Conservation (phyloP, 1,140 invertebrate genomes). For the Leptestheria dahalacensis region DNA sequence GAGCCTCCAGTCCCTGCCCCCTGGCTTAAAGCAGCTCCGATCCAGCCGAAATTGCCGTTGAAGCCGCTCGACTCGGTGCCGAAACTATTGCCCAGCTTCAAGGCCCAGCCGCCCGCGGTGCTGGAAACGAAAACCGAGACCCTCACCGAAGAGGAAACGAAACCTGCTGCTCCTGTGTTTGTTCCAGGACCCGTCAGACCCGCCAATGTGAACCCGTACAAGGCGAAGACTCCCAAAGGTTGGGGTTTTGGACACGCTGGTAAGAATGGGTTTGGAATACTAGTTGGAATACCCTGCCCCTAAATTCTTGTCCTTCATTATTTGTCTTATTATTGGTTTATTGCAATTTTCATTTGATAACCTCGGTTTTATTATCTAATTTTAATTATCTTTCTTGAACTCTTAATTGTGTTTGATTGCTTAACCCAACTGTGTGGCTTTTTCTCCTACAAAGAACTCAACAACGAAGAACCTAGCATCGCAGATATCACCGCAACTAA, state of each 20-base stretch:
- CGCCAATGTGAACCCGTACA: constrained; percentile 17
- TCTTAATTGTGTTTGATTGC: background rate
- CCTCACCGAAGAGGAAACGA: background rate
- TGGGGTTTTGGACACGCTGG: constrained; percentile 13
- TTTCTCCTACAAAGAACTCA: too few relatives aligned
- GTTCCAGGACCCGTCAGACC: constrained; percentile 8
- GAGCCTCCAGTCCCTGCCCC: background rate
- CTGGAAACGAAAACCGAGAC: background rate
- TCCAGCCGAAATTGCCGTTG: constrained; percentile 9
- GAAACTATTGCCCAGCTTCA: constrained; percentile 8
- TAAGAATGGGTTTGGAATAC: too few relatives aligned
- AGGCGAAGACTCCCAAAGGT: constrained; percentile 18
- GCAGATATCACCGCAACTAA: too few relatives aligned
- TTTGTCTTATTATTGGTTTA: too few relatives aligned
- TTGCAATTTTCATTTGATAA: too few relatives aligned
- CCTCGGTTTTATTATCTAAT: background rate
- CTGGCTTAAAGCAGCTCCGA: background rate
- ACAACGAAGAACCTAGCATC: too few relatives aligned
- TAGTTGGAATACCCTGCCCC: too few relatives aligned
- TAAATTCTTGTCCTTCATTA: too few relatives aligned
- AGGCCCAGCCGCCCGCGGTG: constrained; percentile 3
- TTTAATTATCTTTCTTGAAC: background rate
- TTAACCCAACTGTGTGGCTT: too few relatives aligned
- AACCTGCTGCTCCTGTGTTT: background rate
- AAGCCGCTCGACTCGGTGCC: constrained; percentile 5